Conservation (phyloP, 2,113 vertebrate species). For the Condylura cristata region DNA sequence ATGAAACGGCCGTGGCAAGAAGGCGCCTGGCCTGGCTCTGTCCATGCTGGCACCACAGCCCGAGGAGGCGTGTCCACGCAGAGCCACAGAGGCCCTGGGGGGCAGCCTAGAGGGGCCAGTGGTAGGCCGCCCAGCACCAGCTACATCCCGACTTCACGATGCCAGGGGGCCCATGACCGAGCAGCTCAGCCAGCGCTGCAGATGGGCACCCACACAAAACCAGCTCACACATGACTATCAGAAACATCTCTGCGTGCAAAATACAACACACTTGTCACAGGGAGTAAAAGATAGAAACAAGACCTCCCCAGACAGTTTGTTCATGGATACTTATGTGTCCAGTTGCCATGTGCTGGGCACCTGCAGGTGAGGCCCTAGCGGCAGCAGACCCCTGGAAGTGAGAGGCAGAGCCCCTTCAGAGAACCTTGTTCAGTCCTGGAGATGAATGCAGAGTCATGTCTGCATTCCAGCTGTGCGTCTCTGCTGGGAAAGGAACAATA, state of each 20-base stretch:
- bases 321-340: background rate
- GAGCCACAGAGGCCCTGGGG: no score
- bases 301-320: background rate
- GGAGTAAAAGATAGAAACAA: background rate
- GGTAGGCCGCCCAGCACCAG: no score
- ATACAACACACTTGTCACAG: background rate
- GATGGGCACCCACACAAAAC: background rate
- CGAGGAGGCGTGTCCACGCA: no score
- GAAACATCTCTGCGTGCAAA: background rate
- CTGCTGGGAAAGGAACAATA: background rate
- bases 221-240: background rate
- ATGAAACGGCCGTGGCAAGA: no score
- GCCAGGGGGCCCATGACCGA: no score
- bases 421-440: no score
- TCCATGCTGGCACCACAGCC: no score
- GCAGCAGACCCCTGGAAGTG: background rate
- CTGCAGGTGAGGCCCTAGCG: background rate
- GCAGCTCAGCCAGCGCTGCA: no score
- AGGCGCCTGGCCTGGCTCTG: no score
- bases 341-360: background rate
- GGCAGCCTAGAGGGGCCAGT: no score
- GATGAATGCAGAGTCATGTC: background rate
- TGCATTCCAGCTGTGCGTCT: background rate
- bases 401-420: background rate
- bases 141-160: no score